Percentiles rank a stretch among this genome's conserved stretches.
phyloP scores from a whole-genome alignment of 2,888 invertebrate genomes.

The Chymomyza procnemis region DNA sequence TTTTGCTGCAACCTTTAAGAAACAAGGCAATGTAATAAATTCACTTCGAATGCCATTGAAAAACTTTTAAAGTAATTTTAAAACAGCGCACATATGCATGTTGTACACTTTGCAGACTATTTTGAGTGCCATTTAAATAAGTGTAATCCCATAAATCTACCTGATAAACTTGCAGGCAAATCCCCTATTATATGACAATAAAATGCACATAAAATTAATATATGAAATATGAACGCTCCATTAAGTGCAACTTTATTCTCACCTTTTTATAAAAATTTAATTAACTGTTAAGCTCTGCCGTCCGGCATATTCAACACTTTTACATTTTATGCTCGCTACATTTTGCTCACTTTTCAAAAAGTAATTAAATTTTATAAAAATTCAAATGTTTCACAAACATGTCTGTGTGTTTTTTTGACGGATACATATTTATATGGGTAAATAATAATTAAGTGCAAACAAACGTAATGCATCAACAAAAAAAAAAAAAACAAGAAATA shows the following conservation, averaged over 20 bases:
- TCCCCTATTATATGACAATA: too few species aligned
- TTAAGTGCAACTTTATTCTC: conserved; percentile 20
- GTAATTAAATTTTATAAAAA: conserved; percentile 58
- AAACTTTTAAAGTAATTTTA: too few species aligned
- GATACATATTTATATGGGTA: conserved; percentile 43
- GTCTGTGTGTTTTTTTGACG: conserved; percentile 30
- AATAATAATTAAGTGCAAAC: conserved; percentile 46
- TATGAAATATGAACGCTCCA: conserved; percentile 21
- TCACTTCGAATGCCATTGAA: too few species aligned
- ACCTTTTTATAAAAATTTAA: conserved; percentile 44
- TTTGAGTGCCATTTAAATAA: not conserved
- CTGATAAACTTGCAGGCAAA: too few species aligned
- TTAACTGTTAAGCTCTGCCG: conserved; percentile 41
- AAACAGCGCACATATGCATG: too few species aligned
- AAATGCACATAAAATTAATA: not conserved
- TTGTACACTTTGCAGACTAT: too few species aligned
- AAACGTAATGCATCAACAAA: conserved; percentile 27
- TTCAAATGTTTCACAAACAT: conserved; percentile 29
- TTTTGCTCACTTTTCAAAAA: conserved; percentile 52
- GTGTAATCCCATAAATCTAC: not conserved
- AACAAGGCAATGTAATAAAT: too few species aligned
- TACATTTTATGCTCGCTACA: conserved; percentile 8
- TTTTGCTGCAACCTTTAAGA: too few species aligned
- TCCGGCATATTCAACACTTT: not conserved
- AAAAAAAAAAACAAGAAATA: not conserved